Base-by-base conservation (phyloP, 1,140 invertebrate species). In the Sinella curviseta region DNA sequence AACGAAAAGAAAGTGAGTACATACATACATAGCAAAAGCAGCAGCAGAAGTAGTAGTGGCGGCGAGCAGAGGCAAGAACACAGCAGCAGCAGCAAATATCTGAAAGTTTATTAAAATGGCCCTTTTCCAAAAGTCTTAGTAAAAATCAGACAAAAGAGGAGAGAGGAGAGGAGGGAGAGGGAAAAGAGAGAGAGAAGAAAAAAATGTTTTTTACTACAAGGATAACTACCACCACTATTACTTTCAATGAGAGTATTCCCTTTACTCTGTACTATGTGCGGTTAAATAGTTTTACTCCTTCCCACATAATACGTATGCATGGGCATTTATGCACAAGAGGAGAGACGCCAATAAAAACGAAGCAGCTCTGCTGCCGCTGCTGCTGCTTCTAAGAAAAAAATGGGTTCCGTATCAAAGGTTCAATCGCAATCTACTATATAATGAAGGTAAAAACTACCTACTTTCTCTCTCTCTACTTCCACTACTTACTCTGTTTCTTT, bases 61-160 rank as follows among this genome's bases (percentile, higher is more conserved):
- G n/a, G n/a, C n/a, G n/a, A n/a, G n/a, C n/a, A n/a, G n/a, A n/a
- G n/a, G n/a, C n/a, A n/a, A n/a, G n/a, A n/a, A n/a, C n/a, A n/a
- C n/a, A n/a, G n/a, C n/a, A n/a, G n/a, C n/a, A n/a, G n/a, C n/a
- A n/a, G n/a, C n/a, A n/a, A n/a, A n/a, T n/a, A n/a, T n/a, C n/a
- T n/a, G n/a, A 70, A 70, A 70, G 65, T 70, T 70, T 70, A 70
- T 70, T 70, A 70, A 70, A 70, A 70, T 70, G 65, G 65, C 65
- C 65, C 65, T 70, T 70, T 70, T 70, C 65, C 65, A 70, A 70
- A 70, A 70, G 31, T 30, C 31, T 33, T 30, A 31, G 65, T 33
- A 70, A 70, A 48, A 70, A 70, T 70, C 65, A 70, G 65, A 70
- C 65, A 70, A 70, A 70, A 24, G 24, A n/a, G n/a, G n/a, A n/a